A percentile compares a stretch with the other conserved stretches of the same genome.
Conservation (phyloP, 2,797 vertebrate species). For the Silurus aristotelis region DNA sequence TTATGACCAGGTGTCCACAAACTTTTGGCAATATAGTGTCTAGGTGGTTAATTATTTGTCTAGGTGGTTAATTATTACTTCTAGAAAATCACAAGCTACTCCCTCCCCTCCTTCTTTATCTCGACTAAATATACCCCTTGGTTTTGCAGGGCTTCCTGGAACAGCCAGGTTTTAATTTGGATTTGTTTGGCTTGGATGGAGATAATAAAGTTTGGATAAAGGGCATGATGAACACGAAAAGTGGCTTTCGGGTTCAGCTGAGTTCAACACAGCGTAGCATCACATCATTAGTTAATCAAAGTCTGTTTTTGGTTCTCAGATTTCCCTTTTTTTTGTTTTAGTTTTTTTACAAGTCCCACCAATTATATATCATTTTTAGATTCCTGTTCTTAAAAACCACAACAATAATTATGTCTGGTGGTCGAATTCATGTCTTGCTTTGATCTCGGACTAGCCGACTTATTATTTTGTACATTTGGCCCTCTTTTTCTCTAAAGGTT, state of each 20-base stretch:
- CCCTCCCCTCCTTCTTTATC: neutral
- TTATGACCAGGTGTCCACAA: no score
- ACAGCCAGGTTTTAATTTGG: neutral
- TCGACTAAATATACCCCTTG: neutral
- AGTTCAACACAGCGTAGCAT: conserved; percentile 6
- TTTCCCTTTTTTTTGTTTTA: neutral
- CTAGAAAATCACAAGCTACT: neutral
- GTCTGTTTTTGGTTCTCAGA: neutral
- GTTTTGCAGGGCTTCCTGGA: conserved; percentile 9
- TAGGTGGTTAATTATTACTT: neutral
- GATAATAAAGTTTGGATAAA: conserved; percentile 21
- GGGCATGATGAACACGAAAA: neutral
- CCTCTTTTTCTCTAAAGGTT: neutral
- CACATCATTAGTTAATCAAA: conserved; percentile 5
- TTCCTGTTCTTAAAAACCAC: conserved; percentile 4
- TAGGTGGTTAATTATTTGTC: neutral
- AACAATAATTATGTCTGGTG: conserved; percentile 8
- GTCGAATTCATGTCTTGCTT: neutral
- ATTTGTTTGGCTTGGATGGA: conserved; percentile 25
- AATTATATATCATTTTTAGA: neutral
- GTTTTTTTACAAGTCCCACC: no score
- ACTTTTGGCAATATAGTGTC: neutral
- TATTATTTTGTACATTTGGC: neutral
- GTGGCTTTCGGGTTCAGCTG: neutral
- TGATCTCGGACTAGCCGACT: neutral